phyloP scores from a whole-genome alignment of 2,888 invertebrate genomes.

The Adela reaumurella region DNA sequence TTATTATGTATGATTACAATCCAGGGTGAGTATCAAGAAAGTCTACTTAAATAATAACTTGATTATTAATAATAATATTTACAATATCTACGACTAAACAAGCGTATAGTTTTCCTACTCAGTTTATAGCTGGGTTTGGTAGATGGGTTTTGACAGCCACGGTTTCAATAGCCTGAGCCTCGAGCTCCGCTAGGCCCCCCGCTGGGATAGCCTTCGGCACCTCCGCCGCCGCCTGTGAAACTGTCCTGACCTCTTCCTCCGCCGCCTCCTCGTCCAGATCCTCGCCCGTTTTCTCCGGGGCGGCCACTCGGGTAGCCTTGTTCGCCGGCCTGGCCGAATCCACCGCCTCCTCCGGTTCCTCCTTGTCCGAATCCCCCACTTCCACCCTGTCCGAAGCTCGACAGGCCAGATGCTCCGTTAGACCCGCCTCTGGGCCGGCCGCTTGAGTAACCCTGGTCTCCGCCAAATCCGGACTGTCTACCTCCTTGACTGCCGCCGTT shows the following conservation, averaged over 20 bases:
- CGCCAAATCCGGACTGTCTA: slow-evolving; percentile 14
- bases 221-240: slow-evolving; percentile 9
- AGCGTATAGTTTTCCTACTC: neutral
- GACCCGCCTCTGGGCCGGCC: slow-evolving; percentile 14
- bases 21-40: no score
- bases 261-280: slow-evolving; percentile 1
- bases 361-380: slow-evolving; percentile 10
- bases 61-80: neutral
- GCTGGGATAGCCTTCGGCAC: slow-evolving; percentile 35
- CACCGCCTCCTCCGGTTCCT: slow-evolving; percentile 4
- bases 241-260: slow-evolving; percentile 6
- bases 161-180: slow-evolving; percentile 37
- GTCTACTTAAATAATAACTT: neutral
- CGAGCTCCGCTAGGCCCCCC: slow-evolving; percentile 38
- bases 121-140: no score
- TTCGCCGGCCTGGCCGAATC: no score
- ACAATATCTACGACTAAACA: neutral
- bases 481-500: slow-evolving; percentile 10
- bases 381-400: slow-evolving; percentile 3
- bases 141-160: neutral
- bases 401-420: neutral
- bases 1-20: no score
- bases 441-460: slow-evolving; percentile 19
- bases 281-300: slow-evolving; percentile 7
- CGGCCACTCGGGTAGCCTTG: slow-evolving; percentile 12